Conservation (phyloP, 92 coral and sea anemone species). For the Micromussa lordhowensis region DNA sequence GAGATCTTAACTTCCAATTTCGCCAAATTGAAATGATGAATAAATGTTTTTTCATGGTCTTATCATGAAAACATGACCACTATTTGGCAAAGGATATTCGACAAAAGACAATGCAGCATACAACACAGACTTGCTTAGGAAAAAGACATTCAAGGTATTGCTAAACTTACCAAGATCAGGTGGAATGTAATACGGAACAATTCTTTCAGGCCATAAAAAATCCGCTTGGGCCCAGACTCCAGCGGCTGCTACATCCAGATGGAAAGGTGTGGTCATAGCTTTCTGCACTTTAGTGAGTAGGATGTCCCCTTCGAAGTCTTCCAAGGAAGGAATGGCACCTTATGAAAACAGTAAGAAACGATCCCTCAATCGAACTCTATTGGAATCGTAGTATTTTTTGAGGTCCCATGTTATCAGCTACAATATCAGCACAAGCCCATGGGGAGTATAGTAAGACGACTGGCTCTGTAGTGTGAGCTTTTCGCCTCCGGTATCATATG, state of each 20-base stretch:
- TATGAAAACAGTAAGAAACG: not conserved
- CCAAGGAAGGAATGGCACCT: conserved; percentile 72
- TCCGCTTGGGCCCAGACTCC: conserved; percentile 61
- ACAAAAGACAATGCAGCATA: too few relatives aligned
- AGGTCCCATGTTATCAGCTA: not conserved
- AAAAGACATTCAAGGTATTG: not conserved
- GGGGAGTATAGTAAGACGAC: not conserved
- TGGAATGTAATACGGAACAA: conserved; percentile 86
- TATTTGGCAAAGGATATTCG: too few relatives aligned
- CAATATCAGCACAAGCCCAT: too few relatives aligned
- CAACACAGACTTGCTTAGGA: not conserved
- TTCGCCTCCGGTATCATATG: too few relatives aligned
- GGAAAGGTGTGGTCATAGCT: conserved; percentile 70
- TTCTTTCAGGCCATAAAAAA: conserved; percentile 86
- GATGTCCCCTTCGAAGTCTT: conserved; percentile 92
- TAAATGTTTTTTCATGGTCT: too few relatives aligned
- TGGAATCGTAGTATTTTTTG: not conserved
- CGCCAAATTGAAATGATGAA: too few relatives aligned
- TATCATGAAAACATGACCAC: too few relatives aligned
- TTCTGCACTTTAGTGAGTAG: conserved; percentile 84
- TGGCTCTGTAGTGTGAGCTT: too few relatives aligned
- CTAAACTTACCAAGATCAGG: conserved; percentile 76
- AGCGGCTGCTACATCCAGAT: conserved; percentile 69
- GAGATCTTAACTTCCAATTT: too few relatives aligned
- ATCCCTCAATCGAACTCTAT: not conserved